phyloP scores from a whole-genome alignment of 2,888 invertebrate species.

The Tachina grossa region DNA sequence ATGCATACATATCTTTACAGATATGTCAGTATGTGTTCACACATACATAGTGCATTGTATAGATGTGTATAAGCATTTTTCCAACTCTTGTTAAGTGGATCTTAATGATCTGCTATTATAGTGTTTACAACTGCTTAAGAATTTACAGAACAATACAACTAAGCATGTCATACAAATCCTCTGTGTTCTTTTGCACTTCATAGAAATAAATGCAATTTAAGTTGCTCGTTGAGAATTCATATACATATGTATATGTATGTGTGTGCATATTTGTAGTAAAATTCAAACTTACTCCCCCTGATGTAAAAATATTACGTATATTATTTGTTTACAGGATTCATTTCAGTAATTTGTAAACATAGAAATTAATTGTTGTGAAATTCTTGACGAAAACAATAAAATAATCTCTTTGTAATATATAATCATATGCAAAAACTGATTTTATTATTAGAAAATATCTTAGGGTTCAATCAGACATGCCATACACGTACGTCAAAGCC shows the following conservation, averaged over 20 bases:
- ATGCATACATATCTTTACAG: not conserved
- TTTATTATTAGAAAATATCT: no score
- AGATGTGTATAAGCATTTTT: no score
- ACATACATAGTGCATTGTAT: no score
- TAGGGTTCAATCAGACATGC: no score
- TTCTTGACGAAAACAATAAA: not conserved
- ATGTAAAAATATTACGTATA: not conserved
- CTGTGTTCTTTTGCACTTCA: constrained; percentile 16
- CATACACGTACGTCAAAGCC: no score
- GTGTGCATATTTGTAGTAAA: not conserved
- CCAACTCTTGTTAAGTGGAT: not conserved
- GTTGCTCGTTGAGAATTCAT: constrained; percentile 12
- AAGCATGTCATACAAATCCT: constrained; percentile 35
- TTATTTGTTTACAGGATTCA: constrained; percentile 12
- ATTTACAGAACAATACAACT: constrained; percentile 37
- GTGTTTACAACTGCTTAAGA: constrained; percentile 13
- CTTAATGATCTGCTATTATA: constrained; percentile 31
- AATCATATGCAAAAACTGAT: no score
- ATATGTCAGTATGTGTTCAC: no score
- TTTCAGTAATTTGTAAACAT: constrained; percentile 51
- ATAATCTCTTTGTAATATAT: no score
- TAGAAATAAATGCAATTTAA: constrained; percentile 7
- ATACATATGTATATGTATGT: no score
- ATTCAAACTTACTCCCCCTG: not conserved
- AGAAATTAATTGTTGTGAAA: constrained; percentile 32